Percentiles rank a stretch among this genome's conserved stretches.
Evolutionary conservation across 1,140 invertebrate species (phyloP).

Genomic region (Ladona fulva): DNA sequence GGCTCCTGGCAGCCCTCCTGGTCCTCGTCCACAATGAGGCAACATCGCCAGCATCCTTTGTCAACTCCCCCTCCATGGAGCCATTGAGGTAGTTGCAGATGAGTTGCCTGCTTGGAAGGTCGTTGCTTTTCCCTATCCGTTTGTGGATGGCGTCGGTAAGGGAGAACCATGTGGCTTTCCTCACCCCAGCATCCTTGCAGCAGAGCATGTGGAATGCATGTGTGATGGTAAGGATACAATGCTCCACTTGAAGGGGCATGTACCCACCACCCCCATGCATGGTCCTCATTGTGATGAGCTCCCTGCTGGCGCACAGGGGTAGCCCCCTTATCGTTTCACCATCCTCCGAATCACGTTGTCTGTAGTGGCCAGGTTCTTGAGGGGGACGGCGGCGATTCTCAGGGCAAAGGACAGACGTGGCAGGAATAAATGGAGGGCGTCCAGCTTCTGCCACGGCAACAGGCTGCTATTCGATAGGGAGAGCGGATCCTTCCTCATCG

Average conservation of each 20-base stretch:
- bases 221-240: conserved; percentile 24
- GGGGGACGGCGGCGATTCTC: no score
- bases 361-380: no score
- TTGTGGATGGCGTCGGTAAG: conserved; percentile 18
- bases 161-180: conserved; percentile 22
- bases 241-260: conserved; percentile 25
- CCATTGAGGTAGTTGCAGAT: conserved; percentile 29
- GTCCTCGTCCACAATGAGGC: conserved; percentile 24
- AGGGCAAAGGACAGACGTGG: no score
- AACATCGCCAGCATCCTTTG: conserved; percentile 15
- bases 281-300: no score
- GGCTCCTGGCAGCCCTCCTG: conserved; percentile 19
- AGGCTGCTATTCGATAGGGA: no score
- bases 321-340: no score
- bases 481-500: no score
- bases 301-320: no score
- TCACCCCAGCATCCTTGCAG: conserved; percentile 22
- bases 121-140: conserved; percentile 11
- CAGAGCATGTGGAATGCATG: conserved; percentile 28
- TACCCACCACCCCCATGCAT: no score
- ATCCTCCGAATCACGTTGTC: no score
- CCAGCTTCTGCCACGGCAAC: no score
- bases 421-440: no score
- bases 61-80: conserved; percentile 21
- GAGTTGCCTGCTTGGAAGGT: conserved; percentile 13